These are phyloP conservation scores for Dynastes grantii DNA, from an alignment of 2,888 invertebrate species.

Conservation along the genomic window DNA sequence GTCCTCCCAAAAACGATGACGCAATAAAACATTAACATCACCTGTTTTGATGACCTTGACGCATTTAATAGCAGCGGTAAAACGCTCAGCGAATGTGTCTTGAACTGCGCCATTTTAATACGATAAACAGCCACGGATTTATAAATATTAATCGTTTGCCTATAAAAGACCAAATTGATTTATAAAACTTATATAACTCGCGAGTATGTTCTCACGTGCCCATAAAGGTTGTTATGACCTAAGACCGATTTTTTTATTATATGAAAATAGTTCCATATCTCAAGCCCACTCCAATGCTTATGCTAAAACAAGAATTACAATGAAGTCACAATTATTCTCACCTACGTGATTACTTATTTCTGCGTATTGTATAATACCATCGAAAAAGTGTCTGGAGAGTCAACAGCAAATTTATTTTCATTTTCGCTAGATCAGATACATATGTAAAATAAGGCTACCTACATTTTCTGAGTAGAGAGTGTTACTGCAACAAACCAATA, in stretches of 20 bases:
- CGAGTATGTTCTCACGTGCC: not conserved
- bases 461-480: not conserved
- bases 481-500: not conserved
- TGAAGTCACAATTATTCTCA: conserved; percentile 29
- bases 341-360: conserved; percentile 27
- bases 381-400: conserved; percentile 22
- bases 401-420: conserved; percentile 5
- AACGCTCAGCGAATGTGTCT: conserved; percentile 12
- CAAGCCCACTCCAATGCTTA: conserved; percentile 12
- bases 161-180: conserved; percentile 25
- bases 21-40: conserved; percentile 14
- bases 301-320: conserved; percentile 33
- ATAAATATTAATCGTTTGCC: conserved; percentile 41
- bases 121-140: conserved; percentile 14
- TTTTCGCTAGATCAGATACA: not conserved
- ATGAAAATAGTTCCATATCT: conserved; percentile 33
- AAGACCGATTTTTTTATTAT: conserved; percentile 14
- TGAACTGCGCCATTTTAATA: conserved; percentile 15
- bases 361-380: conserved; percentile 29
- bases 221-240: conserved; percentile 35
- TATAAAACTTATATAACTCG: conserved; percentile 33
- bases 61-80: not conserved
- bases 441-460: no score
- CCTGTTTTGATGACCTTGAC: conserved; percentile 28
- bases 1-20: conserved; percentile 9